Percentiles rank a stretch among this genome's conserved stretches.
These are phyloP conservation scores for Amphipoea oculea DNA, from an alignment of 2,888 invertebrate genomes.

Conservation along the genomic window DNA sequence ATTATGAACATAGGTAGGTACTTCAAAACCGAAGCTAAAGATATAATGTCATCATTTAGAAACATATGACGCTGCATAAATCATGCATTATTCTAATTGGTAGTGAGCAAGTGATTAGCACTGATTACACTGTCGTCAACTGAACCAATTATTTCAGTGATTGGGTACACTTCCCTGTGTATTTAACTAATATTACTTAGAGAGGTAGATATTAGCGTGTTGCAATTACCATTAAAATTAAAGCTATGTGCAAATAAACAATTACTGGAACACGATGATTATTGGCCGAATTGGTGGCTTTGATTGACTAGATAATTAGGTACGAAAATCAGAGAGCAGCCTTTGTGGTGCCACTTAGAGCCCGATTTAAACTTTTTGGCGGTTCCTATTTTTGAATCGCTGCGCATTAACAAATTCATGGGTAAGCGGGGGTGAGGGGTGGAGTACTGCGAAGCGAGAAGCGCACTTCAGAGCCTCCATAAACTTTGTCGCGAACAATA, in stretches of 20 bases:
- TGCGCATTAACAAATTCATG: not conserved
- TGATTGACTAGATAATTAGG: no score
- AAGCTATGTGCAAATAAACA: conserved; percentile 18
- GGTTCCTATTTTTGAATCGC: not conserved
- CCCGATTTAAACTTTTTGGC: not conserved
- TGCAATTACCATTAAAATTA: conserved; percentile 27
- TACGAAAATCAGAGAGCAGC: not conserved
- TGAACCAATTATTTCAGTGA: conserved; percentile 54
- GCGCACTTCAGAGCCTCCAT: not conserved
- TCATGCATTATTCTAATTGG: conserved; percentile 57
- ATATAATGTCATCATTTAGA: conserved; percentile 33
- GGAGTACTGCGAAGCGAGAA: not conserved
- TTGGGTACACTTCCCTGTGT: conserved; percentile 54
- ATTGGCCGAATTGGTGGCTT: no score
- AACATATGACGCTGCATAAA: conserved; percentile 49
- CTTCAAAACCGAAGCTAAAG: not conserved
- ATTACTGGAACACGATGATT: not conserved
- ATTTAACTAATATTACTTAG: conserved; percentile 29
- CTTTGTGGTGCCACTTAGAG: not conserved
- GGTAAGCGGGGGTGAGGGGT: not conserved
- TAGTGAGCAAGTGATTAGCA: conserved; percentile 50
- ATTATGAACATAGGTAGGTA: not conserved
- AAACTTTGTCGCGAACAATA: not conserved
- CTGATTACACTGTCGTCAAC: conserved; percentile 32
- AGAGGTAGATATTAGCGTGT: conserved; percentile 17